A percentile compares a stretch with the other conserved stretches of the same genome.
These are phyloP conservation scores for Manacus vitellinus DNA, from an alignment of 2,113 vertebrate genomes.

Conservation along the genomic window DNA sequence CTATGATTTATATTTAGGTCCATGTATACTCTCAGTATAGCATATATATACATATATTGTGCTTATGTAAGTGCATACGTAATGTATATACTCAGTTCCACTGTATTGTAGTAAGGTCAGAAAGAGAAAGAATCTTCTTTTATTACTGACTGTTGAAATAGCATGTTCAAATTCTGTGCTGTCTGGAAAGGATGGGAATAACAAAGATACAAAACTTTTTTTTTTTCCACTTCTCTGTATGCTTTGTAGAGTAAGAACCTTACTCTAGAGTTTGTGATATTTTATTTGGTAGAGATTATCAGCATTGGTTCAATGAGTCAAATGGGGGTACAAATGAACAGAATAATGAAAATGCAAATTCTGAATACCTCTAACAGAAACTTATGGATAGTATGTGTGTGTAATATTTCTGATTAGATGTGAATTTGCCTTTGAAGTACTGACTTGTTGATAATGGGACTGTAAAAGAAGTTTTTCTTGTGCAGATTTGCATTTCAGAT, in stretches of 20 bases:
- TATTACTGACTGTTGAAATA: not conserved
- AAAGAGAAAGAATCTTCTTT: not conserved
- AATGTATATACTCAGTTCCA: not conserved
- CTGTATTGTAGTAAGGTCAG: not conserved
- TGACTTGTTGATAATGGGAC: not conserved
- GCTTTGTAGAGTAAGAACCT: not conserved
- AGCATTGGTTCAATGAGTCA: not conserved
- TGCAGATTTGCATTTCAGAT: not conserved
- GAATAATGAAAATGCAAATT: not conserved
- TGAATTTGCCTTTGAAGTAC: not conserved
- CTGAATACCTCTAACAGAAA: rapidly evolving
- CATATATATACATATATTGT: not conserved
- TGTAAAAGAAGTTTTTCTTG: not conserved
- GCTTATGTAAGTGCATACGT: not conserved
- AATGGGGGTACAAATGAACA: not conserved
- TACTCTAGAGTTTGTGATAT: not conserved
- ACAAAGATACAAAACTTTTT: not conserved
- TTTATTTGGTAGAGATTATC: not conserved
- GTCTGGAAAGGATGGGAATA: not conserved
- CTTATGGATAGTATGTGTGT: not conserved
- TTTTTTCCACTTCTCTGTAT: not conserved
- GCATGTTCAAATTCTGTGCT: not conserved
- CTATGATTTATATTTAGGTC: not conserved
- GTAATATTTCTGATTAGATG: not conserved
- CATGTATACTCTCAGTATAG: not conserved